phyloP scores from a whole-genome alignment of 2,113 vertebrate genomes.

The Esox niger region DNA sequence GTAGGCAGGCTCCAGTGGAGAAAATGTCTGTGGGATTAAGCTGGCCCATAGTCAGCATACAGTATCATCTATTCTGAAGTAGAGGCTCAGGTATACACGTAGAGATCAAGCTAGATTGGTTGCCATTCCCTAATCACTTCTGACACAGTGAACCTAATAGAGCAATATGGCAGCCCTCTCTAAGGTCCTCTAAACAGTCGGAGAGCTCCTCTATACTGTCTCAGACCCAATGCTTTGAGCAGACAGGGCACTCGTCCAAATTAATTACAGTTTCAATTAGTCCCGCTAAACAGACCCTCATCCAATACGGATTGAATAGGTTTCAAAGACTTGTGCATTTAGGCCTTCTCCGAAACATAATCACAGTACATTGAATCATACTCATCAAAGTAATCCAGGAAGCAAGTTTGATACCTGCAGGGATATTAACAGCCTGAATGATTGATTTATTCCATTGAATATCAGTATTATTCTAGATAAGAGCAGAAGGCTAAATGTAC shows the following conservation, averaged over 20 bases:
- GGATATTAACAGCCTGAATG: constrained; percentile 8
- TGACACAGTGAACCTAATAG: constrained; percentile 13
- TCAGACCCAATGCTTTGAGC: constrained; percentile 17
- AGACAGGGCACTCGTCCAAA: constrained; percentile 26
- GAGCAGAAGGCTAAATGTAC: background rate
- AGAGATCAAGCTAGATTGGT: background rate
- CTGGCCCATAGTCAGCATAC: background rate
- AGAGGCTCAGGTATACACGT: background rate
- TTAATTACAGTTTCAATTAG: constrained; percentile 38
- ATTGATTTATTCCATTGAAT: background rate
- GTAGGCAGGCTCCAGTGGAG: background rate
- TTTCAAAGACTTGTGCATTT: constrained; percentile 11
- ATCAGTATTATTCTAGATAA: background rate
- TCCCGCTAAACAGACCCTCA: constrained; percentile 17
- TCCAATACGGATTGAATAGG: constrained; percentile 23
- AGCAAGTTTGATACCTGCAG: constrained; percentile 28
- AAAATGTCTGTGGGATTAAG: background rate
- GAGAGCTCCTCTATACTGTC: constrained; percentile 11
- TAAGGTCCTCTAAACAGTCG: constrained; percentile 13
- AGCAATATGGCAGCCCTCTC: background rate
- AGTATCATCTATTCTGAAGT: background rate
- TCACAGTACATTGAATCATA: constrained; percentile 26
- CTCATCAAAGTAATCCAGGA: constrained; percentile 26
- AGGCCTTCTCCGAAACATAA: constrained; percentile 19
- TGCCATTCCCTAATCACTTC: constrained; percentile 21